phyloP scores from a whole-genome alignment of 2,113 vertebrate genomes.

The Gasterosteus nipponicus region DNA sequence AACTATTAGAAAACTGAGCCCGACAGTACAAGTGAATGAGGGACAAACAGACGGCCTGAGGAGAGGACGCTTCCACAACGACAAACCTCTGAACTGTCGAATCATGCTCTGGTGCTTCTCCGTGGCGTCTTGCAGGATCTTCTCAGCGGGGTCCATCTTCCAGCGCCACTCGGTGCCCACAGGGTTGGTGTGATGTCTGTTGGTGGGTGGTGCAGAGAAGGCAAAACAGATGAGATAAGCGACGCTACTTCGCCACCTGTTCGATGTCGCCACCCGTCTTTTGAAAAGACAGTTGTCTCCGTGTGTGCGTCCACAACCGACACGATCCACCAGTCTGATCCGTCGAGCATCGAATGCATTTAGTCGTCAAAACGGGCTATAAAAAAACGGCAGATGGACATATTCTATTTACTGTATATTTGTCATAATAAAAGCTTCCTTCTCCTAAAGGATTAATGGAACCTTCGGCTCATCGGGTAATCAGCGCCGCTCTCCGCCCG shows the following conservation, averaged over 20 bases:
- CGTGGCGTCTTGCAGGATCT: slow-evolving; percentile 89
- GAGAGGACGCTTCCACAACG: neutral
- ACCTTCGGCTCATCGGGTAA: too few species aligned
- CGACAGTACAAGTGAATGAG: neutral
- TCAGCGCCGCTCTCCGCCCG: too few species aligned
- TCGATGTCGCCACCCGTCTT: neutral
- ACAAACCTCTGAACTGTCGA: slow-evolving; percentile 91
- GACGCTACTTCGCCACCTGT: neutral
- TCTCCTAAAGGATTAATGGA: too few species aligned
- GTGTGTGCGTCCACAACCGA: neutral
- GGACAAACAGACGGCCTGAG: too few species aligned
- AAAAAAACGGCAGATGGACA: too few species aligned
- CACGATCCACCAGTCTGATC: neutral
- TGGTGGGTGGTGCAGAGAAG: slow-evolving; percentile 1
- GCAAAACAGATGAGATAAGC: neutral
- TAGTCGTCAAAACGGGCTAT: too few species aligned
- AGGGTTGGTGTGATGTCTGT: slow-evolving; percentile 94
- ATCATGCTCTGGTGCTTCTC: slow-evolving; percentile 94
- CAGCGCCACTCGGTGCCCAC: slow-evolving; percentile 96
- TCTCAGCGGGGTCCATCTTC: slow-evolving; percentile 94
- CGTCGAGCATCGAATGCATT: neutral
- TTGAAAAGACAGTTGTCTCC: neutral
- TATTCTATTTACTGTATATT: too few species aligned
- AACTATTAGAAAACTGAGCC: slow-evolving; percentile 22
- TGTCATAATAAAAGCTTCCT: too few species aligned